phyloP scores from a whole-genome alignment of 2,113 vertebrate genomes.

The Burhinus oedicnemus region DNA sequence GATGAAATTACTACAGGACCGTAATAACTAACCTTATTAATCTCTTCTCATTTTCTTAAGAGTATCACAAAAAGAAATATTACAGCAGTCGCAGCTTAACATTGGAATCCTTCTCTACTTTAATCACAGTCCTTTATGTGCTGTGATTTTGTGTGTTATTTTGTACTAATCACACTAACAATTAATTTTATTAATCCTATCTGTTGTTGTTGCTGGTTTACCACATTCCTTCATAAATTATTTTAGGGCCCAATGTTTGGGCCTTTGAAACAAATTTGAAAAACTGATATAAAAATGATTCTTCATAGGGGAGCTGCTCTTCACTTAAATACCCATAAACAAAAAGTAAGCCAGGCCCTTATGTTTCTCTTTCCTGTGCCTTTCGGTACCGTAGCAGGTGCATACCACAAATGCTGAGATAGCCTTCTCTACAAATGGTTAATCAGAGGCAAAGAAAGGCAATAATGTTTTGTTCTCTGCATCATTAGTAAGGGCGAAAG shows the following conservation, averaged over 20 bases:
- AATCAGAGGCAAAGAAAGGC: slow-evolving; percentile 15
- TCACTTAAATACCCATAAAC: neutral
- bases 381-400: neutral
- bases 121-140: neutral
- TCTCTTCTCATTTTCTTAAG: slow-evolving; percentile 35
- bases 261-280: neutral
- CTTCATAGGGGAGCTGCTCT: neutral
- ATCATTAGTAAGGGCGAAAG: slow-evolving; percentile 22
- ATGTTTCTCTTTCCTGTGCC: neutral
- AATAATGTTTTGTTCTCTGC: slow-evolving; percentile 33
- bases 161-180: neutral
- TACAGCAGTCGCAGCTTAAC: neutral
- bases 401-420: neutral
- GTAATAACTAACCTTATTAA: slow-evolving; percentile 23
- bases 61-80: neutral
- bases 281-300: neutral
- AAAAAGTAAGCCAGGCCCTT: neutral
- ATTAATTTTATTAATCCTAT: neutral
- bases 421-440: slow-evolving; percentile 17
- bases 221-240: neutral
- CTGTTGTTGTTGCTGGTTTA: neutral
- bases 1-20: neutral
- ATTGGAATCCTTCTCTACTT: neutral
- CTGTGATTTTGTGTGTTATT: neutral
- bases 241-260: neutral